phyloP scores from a whole-genome alignment of 2,797 vertebrate species.

The Garrulus glandarius region DNA sequence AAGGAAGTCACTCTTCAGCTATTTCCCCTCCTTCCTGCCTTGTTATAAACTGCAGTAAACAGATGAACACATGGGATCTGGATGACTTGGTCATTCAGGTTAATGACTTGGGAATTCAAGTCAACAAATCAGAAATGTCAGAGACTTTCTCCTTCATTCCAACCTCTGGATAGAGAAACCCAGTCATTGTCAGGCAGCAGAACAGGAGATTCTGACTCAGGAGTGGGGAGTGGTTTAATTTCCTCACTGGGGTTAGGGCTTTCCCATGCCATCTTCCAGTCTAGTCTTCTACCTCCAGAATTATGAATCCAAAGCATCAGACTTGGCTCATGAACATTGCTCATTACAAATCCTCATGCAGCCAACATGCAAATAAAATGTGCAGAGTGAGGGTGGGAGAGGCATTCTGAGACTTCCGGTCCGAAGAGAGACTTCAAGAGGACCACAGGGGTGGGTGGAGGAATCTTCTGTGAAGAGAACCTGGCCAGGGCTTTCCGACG shows the following conservation, averaged over 20 bases:
- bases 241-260: neutral
- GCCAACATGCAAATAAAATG: rapidly evolving
- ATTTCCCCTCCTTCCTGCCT: neutral
- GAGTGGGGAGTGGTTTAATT: neutral
- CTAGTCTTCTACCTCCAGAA: neutral
- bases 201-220: neutral
- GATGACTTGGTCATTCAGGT: neutral
- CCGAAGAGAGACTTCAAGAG: neutral
- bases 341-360: neutral
- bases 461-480: neutral
- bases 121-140: neutral
- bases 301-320: neutral
- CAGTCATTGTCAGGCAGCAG: neutral
- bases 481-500: neutral
- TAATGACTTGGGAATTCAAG: neutral
- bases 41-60: neutral
- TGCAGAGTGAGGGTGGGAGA: neutral
- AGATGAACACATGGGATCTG: neutral
- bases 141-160: neutral
- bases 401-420: neutral
- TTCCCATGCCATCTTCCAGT: neutral
- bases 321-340: neutral
- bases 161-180: neutral
- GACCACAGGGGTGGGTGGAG: neutral
- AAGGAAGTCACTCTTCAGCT: neutral